Conservation (phyloP, 2,113 vertebrate species). For the Neogobius melanostomus region DNA sequence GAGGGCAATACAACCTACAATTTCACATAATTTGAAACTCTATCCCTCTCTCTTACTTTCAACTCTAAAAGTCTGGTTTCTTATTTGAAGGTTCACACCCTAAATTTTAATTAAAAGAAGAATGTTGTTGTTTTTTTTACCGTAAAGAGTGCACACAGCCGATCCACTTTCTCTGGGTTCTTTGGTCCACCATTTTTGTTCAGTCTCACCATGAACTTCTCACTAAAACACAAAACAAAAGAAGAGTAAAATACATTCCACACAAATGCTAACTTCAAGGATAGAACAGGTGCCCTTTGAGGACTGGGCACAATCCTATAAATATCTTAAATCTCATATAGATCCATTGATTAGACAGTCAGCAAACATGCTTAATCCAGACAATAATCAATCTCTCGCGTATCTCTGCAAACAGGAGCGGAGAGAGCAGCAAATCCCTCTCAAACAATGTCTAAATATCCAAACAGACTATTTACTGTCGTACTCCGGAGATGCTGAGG, state of each 20-base stretch:
- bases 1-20: too few relatives aligned
- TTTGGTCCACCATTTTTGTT: conserved; percentile 97
- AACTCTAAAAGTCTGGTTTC: too few relatives aligned
- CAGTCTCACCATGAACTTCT: conserved; percentile 95
- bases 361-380: neutral
- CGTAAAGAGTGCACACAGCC: conserved; percentile 94
- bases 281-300: too few relatives aligned
- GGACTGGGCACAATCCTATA: too few relatives aligned
- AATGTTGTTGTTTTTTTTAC: conserved; percentile 64
- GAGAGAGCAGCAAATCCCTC: conserved; percentile 3
- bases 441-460: conserved; percentile 11
- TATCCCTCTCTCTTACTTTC: too few relatives aligned
- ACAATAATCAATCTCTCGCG: neutral
- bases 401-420: conserved; percentile 7
- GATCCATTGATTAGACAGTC: neutral
- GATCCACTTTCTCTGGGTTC: conserved; percentile 94
- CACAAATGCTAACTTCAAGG: too few relatives aligned
- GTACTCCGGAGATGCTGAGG: conserved; percentile 15
- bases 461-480: conserved; percentile 32
- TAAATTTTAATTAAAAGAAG: too few relatives aligned
- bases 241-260: too few relatives aligned
- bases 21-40: too few relatives aligned
- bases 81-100: too few relatives aligned
- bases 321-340: too few relatives aligned
- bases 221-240: conserved; percentile 78